These are phyloP conservation scores for Rhodophaea formosa DNA, from an alignment of 2,888 invertebrate species.

Conservation along the genomic window DNA sequence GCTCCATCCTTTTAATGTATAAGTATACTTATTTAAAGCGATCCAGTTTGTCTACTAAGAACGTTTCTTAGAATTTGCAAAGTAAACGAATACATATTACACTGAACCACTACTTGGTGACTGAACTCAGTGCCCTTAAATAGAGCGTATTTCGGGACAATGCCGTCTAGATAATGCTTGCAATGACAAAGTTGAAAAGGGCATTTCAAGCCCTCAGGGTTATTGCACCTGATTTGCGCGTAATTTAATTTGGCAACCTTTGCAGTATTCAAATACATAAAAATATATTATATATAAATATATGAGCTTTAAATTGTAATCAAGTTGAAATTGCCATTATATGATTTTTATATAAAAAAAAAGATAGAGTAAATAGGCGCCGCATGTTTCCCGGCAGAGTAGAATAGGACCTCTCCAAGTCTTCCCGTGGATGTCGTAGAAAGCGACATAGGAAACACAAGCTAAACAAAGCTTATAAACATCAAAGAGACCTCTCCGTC, in stretches of 20 bases:
- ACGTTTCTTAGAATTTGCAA: neutral
- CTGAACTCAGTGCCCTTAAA: constrained; percentile 3
- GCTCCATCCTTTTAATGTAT: neutral
- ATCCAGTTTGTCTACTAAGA: too few relatives aligned
- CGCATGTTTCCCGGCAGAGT: too few relatives aligned
- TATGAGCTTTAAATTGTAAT: too few relatives aligned
- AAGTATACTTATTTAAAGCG: neutral
- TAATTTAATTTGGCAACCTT: neutral
- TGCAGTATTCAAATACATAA: neutral
- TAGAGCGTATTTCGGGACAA: constrained; percentile 7
- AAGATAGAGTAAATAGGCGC: too few relatives aligned
- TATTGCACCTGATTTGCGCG: neutral
- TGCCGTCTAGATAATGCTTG: neutral
- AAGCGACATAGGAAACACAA: too few relatives aligned
- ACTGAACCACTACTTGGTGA: neutral
- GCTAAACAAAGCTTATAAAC: too few relatives aligned
- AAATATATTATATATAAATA: too few relatives aligned
- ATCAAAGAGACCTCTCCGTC: too few relatives aligned
- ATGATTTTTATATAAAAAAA: too few relatives aligned
- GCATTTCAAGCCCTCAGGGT: neutral
- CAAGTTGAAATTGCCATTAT: too few relatives aligned
- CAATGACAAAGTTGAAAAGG: constrained; percentile 1
- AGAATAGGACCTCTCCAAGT: too few relatives aligned
- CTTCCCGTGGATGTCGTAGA: too few relatives aligned
- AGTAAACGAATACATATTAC: neutral